Evolutionary conservation across 1,140 invertebrate species (phyloP), one percentile per base, ranked within the genome.

Genomic region (Dendroctonus valens): DNA sequence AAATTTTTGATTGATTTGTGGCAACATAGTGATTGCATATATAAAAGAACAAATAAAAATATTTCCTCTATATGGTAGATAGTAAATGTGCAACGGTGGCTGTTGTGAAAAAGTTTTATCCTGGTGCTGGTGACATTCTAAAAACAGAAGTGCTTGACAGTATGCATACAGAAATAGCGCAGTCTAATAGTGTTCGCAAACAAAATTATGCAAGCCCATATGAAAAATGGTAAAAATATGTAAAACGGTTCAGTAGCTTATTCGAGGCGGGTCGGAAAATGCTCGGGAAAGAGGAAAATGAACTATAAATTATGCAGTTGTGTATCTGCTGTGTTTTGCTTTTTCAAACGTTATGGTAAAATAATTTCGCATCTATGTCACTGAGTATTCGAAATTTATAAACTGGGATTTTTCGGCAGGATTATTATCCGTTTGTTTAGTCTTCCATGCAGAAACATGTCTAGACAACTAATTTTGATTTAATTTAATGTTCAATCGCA

Each of bases 161-260:
- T 65, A 58, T 65, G 63, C 63, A 65, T 58, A 59, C 53, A 49
- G 46, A 58, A 65, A 58, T 65, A 65, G 63, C 51, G 15, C 9
- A 63, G 59, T 63, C 60, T 63, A 63, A 63, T 63, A 58, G 55
- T 26, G 49, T 58, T 58, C 48, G 54, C 63, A 57, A 58, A 65
- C 63, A 59, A 52, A 65, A 65, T 65, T 65, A 65, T 65, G 63
- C 63, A 65, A 65, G 54, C 46, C 41, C 63, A 59, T 59, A 65
- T 65, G 57, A 58, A 65, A 65, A 65, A 65, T 46, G 55, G 63
- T 9, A 65, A 65, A 65, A 65, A 65, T 65, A 65, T 65, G 63
- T 58, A 65, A 65, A 65, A 51, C n/a, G 54, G 63, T 63, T 46
- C 41, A 48, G 51, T 63, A 55, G 51, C 60, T 53, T 63, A 63